These are phyloP conservation scores for Propithecus coquereli DNA, from an alignment of 2,113 vertebrate genomes.

Conservation along the genomic window DNA sequence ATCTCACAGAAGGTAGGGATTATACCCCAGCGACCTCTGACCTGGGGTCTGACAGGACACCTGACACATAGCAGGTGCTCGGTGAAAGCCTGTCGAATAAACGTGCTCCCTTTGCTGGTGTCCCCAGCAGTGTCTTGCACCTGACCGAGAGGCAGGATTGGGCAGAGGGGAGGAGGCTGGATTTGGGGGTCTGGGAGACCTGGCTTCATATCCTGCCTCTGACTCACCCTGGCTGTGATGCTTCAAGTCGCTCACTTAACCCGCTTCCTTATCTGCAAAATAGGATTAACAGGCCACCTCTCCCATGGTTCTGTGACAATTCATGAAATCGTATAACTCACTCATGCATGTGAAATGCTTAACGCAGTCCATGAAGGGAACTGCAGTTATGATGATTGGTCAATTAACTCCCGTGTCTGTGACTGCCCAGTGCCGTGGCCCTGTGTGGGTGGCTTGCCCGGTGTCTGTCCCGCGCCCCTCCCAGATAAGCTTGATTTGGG, in stretches of 20 bases:
- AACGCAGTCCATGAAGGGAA: neutral
- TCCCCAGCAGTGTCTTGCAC: neutral
- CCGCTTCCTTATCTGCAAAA: neutral
- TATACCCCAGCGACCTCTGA: neutral
- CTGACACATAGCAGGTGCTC: neutral
- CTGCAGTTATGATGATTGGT: neutral
- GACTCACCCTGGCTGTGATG: neutral
- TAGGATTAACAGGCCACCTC: neutral
- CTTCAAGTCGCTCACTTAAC: neutral
- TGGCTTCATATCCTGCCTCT: neutral
- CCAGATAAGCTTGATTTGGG: neutral
- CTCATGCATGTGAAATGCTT: neutral
- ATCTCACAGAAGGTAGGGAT: neutral
- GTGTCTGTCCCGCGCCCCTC: neutral
- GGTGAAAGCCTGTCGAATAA: neutral
- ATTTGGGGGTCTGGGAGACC: neutral
- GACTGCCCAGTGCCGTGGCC: neutral
- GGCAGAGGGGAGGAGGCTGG: neutral
- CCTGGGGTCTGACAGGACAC: neutral
- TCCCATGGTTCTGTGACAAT: neutral
- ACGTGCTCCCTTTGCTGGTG: neutral
- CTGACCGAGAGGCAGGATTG: neutral
- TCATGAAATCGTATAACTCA: neutral
- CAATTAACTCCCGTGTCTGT: neutral
- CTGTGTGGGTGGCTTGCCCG: neutral